Evolutionary conservation across 2,113 vertebrate species (phyloP).

Genomic region (Vulpes ferrilata): DNA sequence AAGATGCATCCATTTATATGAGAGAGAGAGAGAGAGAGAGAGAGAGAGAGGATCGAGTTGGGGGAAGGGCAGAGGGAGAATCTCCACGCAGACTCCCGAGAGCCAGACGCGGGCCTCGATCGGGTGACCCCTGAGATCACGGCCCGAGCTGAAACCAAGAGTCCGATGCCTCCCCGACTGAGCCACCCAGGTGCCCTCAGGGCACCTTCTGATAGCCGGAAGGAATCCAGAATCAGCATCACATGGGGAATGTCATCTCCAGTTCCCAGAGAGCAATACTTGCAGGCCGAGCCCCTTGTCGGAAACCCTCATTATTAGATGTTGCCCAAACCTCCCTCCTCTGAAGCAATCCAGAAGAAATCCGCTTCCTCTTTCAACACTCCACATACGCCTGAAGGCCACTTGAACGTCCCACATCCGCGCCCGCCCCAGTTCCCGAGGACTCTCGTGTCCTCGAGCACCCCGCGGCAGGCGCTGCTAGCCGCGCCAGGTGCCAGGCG

Average conservation of each 20-base stretch:
- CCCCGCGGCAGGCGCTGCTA: not conserved
- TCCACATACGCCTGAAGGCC: not conserved
- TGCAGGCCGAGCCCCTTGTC: not conserved
- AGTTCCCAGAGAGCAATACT: not conserved
- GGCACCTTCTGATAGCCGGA: not conserved
- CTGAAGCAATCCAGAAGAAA: constrained; percentile 45
- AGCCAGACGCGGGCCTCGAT: no score
- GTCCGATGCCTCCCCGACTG: no score
- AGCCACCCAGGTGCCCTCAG: not conserved
- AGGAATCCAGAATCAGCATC: not conserved
- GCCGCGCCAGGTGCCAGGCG: not conserved
- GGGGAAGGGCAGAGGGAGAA: no score
- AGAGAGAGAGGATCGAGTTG: no score
- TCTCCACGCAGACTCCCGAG: not conserved
- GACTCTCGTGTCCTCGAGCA: not conserved
- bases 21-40: no score
- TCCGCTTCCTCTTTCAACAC: not conserved
- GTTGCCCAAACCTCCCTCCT: not conserved
- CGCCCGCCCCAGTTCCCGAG: not conserved
- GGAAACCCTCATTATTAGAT: not conserved
- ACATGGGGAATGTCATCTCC: not conserved
- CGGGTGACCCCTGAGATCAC: no score
- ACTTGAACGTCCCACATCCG: not conserved
- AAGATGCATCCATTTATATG: no score
- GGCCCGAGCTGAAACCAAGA: no score